These are phyloP conservation scores for Epinephelus malabaricus DNA, from an alignment of 2,797 vertebrate species.

Conservation along the genomic window DNA sequence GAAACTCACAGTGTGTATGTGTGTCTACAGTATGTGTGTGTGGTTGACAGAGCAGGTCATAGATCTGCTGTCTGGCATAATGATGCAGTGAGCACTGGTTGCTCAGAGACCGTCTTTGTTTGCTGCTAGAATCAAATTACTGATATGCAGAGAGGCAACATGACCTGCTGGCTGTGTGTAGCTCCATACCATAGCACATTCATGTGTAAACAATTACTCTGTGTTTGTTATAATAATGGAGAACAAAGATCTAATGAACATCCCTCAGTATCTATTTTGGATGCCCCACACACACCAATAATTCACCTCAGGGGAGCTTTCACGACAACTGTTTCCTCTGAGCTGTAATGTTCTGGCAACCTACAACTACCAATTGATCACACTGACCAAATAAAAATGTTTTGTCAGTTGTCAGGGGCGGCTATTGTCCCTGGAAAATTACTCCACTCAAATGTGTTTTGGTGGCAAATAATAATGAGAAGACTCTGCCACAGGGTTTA, in stretches of 20 bases:
- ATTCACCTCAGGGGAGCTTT: slow-evolving; percentile 34
- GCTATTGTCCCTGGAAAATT: slow-evolving; percentile 36
- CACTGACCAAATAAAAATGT: slow-evolving; percentile 33
- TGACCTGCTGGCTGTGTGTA: slow-evolving; percentile 21
- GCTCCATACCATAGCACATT: slow-evolving; percentile 14
- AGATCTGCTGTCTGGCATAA: slow-evolving; percentile 47
- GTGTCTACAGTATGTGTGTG: not conserved
- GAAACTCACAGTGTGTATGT: slow-evolving; percentile 13
- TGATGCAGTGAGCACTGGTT: slow-evolving; percentile 60
- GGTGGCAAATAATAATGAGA: slow-evolving; percentile 55
- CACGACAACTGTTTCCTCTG: not conserved
- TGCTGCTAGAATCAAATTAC: slow-evolving; percentile 69
- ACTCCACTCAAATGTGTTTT: slow-evolving; percentile 40
- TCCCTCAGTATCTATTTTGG: slow-evolving; percentile 12
- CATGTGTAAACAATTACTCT: slow-evolving; percentile 7
- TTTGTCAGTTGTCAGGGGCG: slow-evolving; percentile 10
- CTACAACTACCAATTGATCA: slow-evolving; percentile 47
- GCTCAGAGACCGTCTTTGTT: slow-evolving; percentile 73
- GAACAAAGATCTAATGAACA: slow-evolving; percentile 22
- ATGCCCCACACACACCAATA: not conserved
- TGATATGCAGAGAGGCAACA: slow-evolving; percentile 29
- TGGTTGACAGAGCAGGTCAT: slow-evolving; percentile 3
- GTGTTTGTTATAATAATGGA: slow-evolving; percentile 22
- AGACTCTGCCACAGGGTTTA: slow-evolving; percentile 41
- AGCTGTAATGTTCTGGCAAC: slow-evolving; percentile 28